Evolutionary conservation across 2,888 invertebrate genomes (phyloP), one percentile per base, ranked within the genome.

Genomic region (Tenthredo scrophulariae): DNA sequence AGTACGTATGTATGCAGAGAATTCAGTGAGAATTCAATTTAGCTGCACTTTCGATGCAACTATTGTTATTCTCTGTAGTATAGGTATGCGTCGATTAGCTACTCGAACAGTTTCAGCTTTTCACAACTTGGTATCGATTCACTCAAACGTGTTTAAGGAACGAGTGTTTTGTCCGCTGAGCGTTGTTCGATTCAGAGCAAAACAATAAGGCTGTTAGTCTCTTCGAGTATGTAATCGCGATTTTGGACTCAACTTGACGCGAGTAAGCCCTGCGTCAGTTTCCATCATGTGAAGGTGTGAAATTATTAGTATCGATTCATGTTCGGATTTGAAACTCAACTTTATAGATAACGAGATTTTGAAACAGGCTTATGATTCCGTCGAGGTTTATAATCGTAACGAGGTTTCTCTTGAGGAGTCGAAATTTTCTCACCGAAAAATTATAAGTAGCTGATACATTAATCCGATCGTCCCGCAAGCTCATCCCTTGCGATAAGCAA

Each of bases 171-270:
- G 70, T 70, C 67, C 67, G 29, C 15, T 33, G 67, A 67, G 37
- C 40, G 40, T 74, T 74, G 40, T 74, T 74, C 72, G 40, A 74
- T 74, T 74, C n/a, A 43, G 40, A 43, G 22, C 13, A 29, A 74
- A 74, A 74, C 72, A 74, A 74, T 74, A 18, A 40, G 72, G 72
- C 72, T 74, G 40, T 43, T 74, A 74, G 22, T 74, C 62, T 62
- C 26, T 62, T 62, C 10, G 33, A 70, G 40, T 74, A 43, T 1
- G 72, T 40, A 43, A 74, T 43, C 40, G 3, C 72, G 22, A 74
- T 40, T 74, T 70, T 29, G n/a, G 13, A 70, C n/a, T 62, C 2
- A 13, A 62, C 2, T 62, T 62, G 4, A 33, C 62, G 26, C 13
- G 13, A 62, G 26, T 62, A 62, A 62, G 62, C 26, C n/a, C 22